phyloP scores from a whole-genome alignment of 2,113 vertebrate species.

The Phylloscopus whistleri region DNA sequence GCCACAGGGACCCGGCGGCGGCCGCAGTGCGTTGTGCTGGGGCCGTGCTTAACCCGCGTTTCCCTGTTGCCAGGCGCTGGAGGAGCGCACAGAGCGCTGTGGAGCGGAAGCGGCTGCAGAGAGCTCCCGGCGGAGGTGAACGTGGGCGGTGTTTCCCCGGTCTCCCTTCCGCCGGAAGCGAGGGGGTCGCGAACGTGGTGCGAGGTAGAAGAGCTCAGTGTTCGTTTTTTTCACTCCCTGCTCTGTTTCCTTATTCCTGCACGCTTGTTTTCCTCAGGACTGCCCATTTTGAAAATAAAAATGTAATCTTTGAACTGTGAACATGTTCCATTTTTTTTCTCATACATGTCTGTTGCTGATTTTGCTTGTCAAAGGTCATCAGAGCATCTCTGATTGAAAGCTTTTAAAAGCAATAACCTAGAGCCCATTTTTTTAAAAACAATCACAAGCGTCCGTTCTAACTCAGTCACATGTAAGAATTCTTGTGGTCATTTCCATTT shows the following conservation, averaged over 20 bases:
- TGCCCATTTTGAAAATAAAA: neutral
- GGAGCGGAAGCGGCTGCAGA: neutral
- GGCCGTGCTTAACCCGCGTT: neutral
- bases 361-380: neutral
- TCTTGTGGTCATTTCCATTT: neutral
- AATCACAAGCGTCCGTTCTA: neutral
- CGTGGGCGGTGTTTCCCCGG: rapidly evolving
- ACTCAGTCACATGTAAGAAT: rapidly evolving
- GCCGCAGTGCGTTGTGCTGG: neutral
- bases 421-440: neutral
- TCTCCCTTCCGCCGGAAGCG: neutral
- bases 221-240: neutral
- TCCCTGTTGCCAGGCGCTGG: rapidly evolving
- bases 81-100: rapidly evolving
- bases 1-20: neutral
- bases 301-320: rapidly evolving
- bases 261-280: neutral
- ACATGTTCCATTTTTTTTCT: rapidly evolving
- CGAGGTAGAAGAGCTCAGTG: rapidly evolving
- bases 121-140: rapidly evolving
- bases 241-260: neutral
- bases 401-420: neutral
- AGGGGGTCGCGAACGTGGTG: rapidly evolving
- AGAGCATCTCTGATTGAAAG: neutral
- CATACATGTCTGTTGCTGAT: rapidly evolving